These are phyloP conservation scores for Pedionomus torquatus DNA, from an alignment of 2,113 vertebrate species.

Conservation along the genomic window DNA sequence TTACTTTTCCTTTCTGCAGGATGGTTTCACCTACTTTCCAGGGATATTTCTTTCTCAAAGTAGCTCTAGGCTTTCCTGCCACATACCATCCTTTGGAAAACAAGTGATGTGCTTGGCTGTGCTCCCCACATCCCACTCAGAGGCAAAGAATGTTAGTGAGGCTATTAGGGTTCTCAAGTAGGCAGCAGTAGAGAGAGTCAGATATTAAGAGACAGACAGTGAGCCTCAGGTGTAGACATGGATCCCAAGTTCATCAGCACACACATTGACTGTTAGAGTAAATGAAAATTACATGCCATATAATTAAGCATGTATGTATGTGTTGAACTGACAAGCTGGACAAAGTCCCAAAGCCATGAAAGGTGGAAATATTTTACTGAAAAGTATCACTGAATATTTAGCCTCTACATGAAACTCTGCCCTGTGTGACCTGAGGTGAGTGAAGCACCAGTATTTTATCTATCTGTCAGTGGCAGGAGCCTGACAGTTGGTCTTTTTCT, in stretches of 20 bases:
- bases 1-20: constrained; percentile 32
- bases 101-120: constrained; percentile 38
- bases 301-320: not conserved
- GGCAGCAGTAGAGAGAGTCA: not conserved
- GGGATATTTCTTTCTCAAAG: constrained; percentile 9
- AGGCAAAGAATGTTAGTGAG: not conserved
- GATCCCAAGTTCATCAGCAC: not conserved
- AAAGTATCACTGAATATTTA: not conserved
- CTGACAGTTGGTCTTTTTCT: not conserved
- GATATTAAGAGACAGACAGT: not conserved
- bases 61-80: not conserved
- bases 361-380: not conserved
- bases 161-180: not conserved
- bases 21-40: constrained; percentile 40
- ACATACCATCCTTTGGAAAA: not conserved
- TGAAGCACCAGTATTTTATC: not conserved
- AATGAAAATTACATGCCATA: rapidly evolving
- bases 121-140: not conserved
- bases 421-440: not conserved
- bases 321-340: not conserved
- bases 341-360: not conserved
- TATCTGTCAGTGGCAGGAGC: not conserved
- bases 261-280: not conserved
- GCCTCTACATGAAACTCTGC: not conserved
- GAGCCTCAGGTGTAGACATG: not conserved